Evolutionary conservation across 2,888 invertebrate genomes (phyloP), one percentile per base, ranked within the genome.

Genomic region (Ectemnius cavifrons): DNA sequence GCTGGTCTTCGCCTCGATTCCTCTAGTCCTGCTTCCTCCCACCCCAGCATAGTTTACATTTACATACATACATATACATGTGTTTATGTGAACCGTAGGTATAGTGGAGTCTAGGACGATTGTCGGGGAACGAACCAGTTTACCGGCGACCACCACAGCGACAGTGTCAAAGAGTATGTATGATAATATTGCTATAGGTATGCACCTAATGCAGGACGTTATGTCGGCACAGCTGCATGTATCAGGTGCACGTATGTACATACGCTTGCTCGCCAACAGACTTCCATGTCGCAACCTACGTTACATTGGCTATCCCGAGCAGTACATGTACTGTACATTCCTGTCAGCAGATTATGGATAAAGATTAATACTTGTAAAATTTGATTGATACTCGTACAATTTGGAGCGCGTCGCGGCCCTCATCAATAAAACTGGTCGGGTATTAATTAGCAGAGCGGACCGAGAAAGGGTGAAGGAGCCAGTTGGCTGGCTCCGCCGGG

Each of bases 71-170:
- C 11, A 37, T 37, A 37, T 11, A 37, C 11, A 37, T 37, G 37
- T 37, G 37, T 37, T 37, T 37, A 37, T 37, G 56, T 20, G 56
- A 6, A 18, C 56, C 37, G 1, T 37, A 37, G 5, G 37, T 37
- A 6, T 4, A 37, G 11, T 16, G 27, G 77, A 59, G 68, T 37
- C 37, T 37, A 8, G 46, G 72, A 74, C 75, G 75, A 78, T 82
- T 80, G 70, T 75, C 67, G 75, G 68, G 57, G 73, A 75, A 76
- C 78, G 80, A 78, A 77, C 75, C 75, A 74, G 73, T 85, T 84
- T 84, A 84, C 77, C 81, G 76, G 64, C 71, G 58, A 63, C 62
- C 58, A 52, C 57, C 13, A 52, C 61, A 71, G 69, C 68, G 52
- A 75, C 65, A 49, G 56, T 59, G 52, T 67, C 71, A 57, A 63